phyloP scores from a whole-genome alignment of 1,140 invertebrate species.

The Archivesica marissinica region DNA sequence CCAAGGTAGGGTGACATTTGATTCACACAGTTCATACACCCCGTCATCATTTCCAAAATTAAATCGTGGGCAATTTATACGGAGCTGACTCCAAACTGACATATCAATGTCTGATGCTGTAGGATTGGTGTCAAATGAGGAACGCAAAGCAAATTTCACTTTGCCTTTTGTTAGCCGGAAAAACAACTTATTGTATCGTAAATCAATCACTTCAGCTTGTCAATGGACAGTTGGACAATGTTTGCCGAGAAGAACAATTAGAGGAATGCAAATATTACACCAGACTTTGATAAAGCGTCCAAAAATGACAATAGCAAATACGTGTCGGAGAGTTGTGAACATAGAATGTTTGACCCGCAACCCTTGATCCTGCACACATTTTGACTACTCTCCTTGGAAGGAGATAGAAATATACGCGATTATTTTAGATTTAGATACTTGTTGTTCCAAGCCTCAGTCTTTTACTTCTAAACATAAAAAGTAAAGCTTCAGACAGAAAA shows the following conservation, averaged over 20 bases:
- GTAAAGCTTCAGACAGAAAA: no score
- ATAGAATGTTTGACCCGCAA: background rate
- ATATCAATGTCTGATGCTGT: conserved; percentile 19
- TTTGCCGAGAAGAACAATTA: conserved; percentile 48
- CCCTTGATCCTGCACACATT: conserved; percentile 12
- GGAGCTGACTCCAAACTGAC: background rate
- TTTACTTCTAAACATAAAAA: no score
- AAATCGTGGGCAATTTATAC: background rate
- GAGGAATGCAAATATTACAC: conserved; percentile 18
- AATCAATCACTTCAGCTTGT: conserved; percentile 43
- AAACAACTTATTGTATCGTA: conserved; percentile 62
- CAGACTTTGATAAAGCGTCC: conserved; percentile 55
- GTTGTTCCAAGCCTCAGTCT: no score
- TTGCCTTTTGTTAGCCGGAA: conserved; percentile 42
- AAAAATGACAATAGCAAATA: conserved; percentile 59
- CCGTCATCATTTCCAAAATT: background rate
- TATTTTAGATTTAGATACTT: no score
- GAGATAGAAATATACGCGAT: no score
- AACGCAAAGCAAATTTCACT: conserved; percentile 1
- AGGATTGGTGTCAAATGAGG: background rate
- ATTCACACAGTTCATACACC: background rate
- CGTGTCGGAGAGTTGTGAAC: conserved; percentile 6
- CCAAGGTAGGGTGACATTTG: background rate
- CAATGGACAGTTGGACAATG: conserved; percentile 40
- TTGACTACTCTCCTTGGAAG: no score